Evolutionary conservation across 2,113 vertebrate species (phyloP).

Genomic region (Gulo gulo): DNA sequence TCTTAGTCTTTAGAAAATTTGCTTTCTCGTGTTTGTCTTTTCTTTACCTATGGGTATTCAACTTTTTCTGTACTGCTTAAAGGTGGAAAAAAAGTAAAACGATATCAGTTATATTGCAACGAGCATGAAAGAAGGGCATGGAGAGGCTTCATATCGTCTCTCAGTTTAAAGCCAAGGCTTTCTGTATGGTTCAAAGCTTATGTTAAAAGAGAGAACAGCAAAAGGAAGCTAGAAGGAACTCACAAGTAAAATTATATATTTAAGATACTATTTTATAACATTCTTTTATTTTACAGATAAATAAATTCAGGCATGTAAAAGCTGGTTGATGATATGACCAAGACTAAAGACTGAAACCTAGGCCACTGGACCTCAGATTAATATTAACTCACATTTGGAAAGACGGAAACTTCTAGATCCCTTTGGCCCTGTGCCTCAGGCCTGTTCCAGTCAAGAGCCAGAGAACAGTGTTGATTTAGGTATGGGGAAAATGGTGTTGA

Average conservation of each 20-base stretch:
- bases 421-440: neutral
- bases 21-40: neutral
- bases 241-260: neutral
- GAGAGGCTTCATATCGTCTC: neutral
- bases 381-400: neutral
- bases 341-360: neutral
- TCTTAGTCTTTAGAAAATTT: neutral
- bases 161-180: neutral
- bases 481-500: neutral
- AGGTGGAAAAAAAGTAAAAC: neutral
- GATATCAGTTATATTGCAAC: neutral
- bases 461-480: neutral
- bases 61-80: neutral
- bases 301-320: neutral
- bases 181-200: neutral
- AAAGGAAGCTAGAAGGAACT: neutral
- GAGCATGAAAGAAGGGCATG: neutral
- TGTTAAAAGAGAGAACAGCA: neutral
- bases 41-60: neutral
- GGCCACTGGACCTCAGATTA: neutral
- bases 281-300: neutral
- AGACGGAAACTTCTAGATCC: neutral
- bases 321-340: neutral
- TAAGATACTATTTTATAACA: neutral
- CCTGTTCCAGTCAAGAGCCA: neutral